Conservation (phyloP, 2,113 vertebrate species). For the Alces alces region DNA sequence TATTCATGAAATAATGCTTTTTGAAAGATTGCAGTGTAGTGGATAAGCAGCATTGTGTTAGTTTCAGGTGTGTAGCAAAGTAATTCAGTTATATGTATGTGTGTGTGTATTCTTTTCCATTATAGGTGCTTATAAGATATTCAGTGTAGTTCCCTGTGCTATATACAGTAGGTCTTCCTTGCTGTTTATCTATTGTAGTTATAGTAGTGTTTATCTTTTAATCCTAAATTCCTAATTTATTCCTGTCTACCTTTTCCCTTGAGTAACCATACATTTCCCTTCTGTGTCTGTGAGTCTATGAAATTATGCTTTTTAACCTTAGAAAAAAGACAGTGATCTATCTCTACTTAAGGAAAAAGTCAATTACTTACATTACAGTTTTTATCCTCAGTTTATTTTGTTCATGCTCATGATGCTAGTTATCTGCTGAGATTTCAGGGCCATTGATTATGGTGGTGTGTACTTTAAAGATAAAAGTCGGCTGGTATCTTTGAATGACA, state of each 20-base stretch:
- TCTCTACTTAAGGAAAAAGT: background rate
- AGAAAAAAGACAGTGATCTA: background rate
- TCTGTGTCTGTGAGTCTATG: background rate
- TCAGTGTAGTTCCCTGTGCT: background rate
- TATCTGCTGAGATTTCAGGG: conserved; percentile 10
- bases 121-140: background rate
- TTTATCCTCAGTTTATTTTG: conserved; percentile 32
- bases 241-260: background rate
- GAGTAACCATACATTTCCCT: background rate
- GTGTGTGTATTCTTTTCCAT: background rate
- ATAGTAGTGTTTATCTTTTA: background rate
- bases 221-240: background rate
- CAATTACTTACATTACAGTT: conserved; percentile 35
- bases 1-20: background rate
- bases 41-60: background rate
- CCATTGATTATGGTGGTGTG: background rate
- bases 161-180: background rate
- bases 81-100: background rate
- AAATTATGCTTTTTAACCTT: background rate
- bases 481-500: background rate
- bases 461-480: conserved; percentile 46
- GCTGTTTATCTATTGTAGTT: background rate
- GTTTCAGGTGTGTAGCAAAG: background rate
- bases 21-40: background rate
- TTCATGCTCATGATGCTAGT: background rate